These are phyloP conservation scores for Aix galericulata DNA, from an alignment of 2,113 vertebrate genomes.

Conservation along the genomic window DNA sequence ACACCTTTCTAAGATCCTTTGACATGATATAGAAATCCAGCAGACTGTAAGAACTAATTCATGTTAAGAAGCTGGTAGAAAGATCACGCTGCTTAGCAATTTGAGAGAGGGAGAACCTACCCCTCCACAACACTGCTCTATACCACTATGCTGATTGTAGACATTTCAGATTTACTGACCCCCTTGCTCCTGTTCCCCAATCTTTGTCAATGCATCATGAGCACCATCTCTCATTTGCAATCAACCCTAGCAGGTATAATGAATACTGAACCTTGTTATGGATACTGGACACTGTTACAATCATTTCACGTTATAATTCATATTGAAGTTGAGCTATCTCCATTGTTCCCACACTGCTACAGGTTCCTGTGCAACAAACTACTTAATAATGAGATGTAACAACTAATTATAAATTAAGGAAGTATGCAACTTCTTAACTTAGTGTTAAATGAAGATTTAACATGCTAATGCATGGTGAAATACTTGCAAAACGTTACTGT, in stretches of 20 bases:
- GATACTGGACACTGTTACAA: background rate
- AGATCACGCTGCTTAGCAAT: background rate
- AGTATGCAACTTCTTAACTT: background rate
- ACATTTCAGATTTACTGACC: background rate
- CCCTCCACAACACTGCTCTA: background rate
- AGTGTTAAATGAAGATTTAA: background rate
- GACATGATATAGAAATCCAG: background rate
- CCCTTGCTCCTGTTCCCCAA: background rate
- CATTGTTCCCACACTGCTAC: background rate
- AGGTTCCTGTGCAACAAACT: background rate
- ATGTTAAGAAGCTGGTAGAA: background rate
- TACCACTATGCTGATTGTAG: background rate
- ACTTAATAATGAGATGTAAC: background rate
- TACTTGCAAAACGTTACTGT: background rate
- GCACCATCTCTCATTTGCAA: background rate
- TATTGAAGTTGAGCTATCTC: background rate
- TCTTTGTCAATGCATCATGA: background rate
- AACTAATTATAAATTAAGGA: background rate
- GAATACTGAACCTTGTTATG: background rate
- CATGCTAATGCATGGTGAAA: background rate
- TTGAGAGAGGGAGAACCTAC: background rate
- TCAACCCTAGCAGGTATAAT: background rate
- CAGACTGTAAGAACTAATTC: background rate
- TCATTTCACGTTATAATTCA: background rate
- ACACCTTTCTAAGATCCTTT: background rate